phyloP scores from a whole-genome alignment of 2,888 invertebrate species.

The Isotomurus palustris region DNA sequence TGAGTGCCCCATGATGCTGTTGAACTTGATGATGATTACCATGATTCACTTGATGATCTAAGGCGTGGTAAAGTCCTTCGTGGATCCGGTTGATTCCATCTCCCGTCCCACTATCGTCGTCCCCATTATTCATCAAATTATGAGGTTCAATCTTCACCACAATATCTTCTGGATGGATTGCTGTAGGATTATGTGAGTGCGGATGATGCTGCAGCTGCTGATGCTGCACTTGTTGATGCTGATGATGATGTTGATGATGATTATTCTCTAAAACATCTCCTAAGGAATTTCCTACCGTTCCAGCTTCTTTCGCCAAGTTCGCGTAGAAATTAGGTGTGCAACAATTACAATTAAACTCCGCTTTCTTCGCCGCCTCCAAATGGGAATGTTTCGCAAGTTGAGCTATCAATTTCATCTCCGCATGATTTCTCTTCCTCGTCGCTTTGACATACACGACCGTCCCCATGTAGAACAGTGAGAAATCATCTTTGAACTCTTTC shows the following conservation, averaged over 20 bases:
- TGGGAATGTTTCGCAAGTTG: constrained; percentile 34
- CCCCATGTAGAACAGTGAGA: constrained; percentile 27
- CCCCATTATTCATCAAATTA: constrained; percentile 5
- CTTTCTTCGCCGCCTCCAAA: constrained; percentile 28
- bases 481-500: constrained; percentile 31
- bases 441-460: constrained; percentile 30
- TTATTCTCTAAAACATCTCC: no score
- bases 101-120: background rate
- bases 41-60: background rate
- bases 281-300: background rate
- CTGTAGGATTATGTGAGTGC: no score
- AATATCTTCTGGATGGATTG: constrained; percentile 24
- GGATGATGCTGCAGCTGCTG: background rate
- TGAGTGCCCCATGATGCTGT: background rate
- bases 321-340: constrained; percentile 4
- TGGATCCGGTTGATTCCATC: background rate
- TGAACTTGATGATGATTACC: background rate
- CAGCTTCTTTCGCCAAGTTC: background rate
- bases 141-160: constrained; percentile 28
- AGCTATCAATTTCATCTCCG: constrained; percentile 37
- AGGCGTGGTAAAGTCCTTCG: no score
- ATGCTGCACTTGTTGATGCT: background rate
- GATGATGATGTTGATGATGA: no score
- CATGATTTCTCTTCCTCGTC: constrained; percentile 23
- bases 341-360: constrained; percentile 30